Percentiles rank a stretch among this genome's conserved stretches.
phyloP scores from a whole-genome alignment of 2,113 vertebrate species.

The Ceratotherium simum region DNA sequence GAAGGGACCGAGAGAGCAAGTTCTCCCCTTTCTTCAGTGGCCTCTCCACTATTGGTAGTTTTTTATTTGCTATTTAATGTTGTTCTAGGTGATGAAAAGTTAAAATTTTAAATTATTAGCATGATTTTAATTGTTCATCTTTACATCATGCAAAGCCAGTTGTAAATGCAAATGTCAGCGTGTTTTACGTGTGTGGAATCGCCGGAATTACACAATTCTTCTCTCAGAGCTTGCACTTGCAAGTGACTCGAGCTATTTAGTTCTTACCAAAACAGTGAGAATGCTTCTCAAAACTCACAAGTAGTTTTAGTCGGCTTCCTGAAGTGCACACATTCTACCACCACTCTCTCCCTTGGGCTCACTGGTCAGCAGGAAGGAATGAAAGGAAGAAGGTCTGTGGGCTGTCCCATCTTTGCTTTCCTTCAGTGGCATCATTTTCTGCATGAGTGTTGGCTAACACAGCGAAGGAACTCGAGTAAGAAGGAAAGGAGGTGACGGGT shows the following conservation, averaged over 20 bases:
- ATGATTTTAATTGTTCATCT: background rate
- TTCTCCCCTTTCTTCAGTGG: background rate
- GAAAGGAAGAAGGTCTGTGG: background rate
- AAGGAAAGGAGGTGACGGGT: background rate
- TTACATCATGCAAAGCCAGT: no score
- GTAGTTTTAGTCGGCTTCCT: no score
- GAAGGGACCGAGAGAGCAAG: no score
- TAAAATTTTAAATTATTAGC: background rate
- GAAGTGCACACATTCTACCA: background rate
- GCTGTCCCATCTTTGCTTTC: no score
- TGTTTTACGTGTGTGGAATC: background rate
- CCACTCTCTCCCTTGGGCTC: background rate
- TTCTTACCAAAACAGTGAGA: no score
- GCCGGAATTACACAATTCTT: fast-evolving
- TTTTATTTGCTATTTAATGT: background rate
- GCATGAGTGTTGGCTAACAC: background rate
- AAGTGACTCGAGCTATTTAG: no score
- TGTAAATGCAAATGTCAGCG: background rate
- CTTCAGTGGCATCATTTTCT: background rate
- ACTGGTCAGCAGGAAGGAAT: background rate
- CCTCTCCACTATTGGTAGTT: background rate
- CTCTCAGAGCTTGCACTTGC: background rate
- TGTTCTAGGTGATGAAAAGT: no score
- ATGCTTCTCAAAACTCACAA: no score
- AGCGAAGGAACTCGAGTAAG: background rate